Conservation (phyloP, 2,888 invertebrate genomes). For the Orchesella flavescens region DNA sequence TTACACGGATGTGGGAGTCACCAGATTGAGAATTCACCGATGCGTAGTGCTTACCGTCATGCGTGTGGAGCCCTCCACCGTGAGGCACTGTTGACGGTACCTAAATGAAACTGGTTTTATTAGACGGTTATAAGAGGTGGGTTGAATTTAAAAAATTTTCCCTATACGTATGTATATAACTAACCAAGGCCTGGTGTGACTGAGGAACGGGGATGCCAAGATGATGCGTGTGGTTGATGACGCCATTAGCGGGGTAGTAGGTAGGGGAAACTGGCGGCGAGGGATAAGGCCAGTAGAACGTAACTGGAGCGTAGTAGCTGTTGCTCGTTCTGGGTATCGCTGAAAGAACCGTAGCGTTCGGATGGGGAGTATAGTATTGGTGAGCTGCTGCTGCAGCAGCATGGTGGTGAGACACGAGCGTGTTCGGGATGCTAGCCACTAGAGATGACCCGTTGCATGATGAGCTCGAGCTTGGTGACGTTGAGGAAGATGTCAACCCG, state of each 20-base stretch:
- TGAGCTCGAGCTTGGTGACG: constrained; percentile 5
- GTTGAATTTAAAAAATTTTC: not conserved
- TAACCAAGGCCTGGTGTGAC: no score
- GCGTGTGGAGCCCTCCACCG: not conserved
- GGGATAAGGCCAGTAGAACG: constrained; percentile 94
- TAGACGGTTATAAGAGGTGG: no score
- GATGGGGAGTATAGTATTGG: constrained; percentile 70
- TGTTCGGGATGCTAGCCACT: not conserved
- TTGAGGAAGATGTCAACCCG: not conserved
- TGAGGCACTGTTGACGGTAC: not conserved
- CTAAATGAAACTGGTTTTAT: no score
- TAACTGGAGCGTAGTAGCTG: constrained; percentile 73
- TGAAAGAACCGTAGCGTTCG: constrained; percentile 72
- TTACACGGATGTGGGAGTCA: not conserved
- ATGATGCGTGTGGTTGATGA: not conserved
- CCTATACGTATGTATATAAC: no score
- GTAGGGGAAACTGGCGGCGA: constrained; percentile 88
- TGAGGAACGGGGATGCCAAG: not conserved
- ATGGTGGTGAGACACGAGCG: constrained; percentile 3
- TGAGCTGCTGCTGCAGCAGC: not conserved
- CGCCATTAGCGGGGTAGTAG: not conserved
- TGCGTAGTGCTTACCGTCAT: not conserved
- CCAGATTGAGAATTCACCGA: not conserved
- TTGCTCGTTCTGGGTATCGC: constrained; percentile 44
- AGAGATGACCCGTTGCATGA: not conserved